phyloP scores from a whole-genome alignment of 1,140 invertebrate species.

The Drosophila aff. region DNA sequence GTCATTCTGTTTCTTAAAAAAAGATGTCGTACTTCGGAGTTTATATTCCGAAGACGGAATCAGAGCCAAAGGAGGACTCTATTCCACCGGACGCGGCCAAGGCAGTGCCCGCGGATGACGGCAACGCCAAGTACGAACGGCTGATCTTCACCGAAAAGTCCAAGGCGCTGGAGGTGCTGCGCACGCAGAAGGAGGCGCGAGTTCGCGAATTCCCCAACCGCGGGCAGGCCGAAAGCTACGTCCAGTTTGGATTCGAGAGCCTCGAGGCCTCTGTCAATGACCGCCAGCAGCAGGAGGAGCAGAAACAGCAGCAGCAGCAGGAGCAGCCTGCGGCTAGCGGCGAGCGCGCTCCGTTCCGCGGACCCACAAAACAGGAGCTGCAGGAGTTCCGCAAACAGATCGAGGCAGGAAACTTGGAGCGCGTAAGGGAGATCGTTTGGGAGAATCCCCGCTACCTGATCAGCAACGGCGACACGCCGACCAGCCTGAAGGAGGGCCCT shows the following conservation, averaged over 20 bases:
- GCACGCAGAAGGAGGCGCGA: constrained; percentile 90
- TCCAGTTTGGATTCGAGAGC: constrained; percentile 86
- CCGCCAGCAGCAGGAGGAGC: constrained; percentile 20
- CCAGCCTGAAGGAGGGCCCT: constrained; percentile 93
- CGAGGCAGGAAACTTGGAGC: constrained; percentile 89
- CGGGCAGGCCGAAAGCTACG: constrained; percentile 91
- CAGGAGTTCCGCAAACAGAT: constrained; percentile 91
- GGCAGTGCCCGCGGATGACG: neutral
- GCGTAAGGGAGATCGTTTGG: constrained; percentile 89
- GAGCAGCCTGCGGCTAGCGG: constrained; percentile 3
- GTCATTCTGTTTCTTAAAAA: constrained; percentile 7
- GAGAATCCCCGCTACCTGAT: constrained; percentile 95
- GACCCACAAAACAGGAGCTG: constrained; percentile 92
- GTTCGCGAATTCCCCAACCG: constrained; percentile 91
- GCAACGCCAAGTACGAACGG: constrained; percentile 28
- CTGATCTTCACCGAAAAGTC: constrained; percentile 89
- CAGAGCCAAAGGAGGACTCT: neutral
- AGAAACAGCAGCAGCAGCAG: constrained; percentile 14
- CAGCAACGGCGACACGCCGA: constrained; percentile 94
- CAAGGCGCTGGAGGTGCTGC: constrained; percentile 90
- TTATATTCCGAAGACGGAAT: constrained; percentile 17
- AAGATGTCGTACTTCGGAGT: constrained; percentile 18
- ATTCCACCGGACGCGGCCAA: neutral
- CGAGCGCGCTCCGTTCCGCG: constrained; percentile 83
- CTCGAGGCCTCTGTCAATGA: constrained; percentile 47